Evolutionary conservation across 2,113 vertebrate species (phyloP).

Genomic region (Aspidoscelis tigris): DNA sequence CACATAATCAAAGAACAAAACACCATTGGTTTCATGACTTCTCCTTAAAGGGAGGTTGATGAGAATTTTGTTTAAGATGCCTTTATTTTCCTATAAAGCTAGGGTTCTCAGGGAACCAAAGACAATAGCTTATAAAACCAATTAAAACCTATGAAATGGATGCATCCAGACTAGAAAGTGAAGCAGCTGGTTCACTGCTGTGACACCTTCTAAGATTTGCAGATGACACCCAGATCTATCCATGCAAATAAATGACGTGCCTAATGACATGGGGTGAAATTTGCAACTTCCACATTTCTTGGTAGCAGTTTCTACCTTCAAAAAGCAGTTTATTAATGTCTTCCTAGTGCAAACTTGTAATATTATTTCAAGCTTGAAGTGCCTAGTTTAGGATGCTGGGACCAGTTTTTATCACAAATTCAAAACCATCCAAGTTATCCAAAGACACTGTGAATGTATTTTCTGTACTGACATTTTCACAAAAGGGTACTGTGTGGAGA

Average conservation of each 20-base stretch:
- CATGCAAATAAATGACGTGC: too few relatives aligned
- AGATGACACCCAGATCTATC: too few relatives aligned
- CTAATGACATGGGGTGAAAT: too few relatives aligned
- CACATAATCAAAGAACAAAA: neutral
- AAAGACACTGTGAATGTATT: constrained; percentile 5
- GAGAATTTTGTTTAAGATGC: neutral
- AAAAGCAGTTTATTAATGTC: too few relatives aligned
- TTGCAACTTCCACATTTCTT: too few relatives aligned
- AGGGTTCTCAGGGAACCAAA: neutral
- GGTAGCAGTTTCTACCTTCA: too few relatives aligned
- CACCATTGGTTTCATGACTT: neutral
- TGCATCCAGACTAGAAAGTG: constrained; percentile 4
- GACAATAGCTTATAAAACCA: neutral
- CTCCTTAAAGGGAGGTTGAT: neutral
- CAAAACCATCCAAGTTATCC: neutral
- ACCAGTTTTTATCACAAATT: constrained; percentile 4
- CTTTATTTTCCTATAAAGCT: neutral
- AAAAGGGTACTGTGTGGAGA: neutral
- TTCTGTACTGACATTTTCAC: neutral
- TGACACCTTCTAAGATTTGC: constrained; percentile 7
- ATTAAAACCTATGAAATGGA: neutral
- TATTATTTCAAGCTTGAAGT: too few relatives aligned
- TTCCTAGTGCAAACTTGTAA: too few relatives aligned
- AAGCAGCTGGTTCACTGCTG: constrained; percentile 4
- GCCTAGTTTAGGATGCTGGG: neutral